phyloP scores from a whole-genome alignment of 2,888 invertebrate genomes.

The Dasypogon diadema region DNA sequence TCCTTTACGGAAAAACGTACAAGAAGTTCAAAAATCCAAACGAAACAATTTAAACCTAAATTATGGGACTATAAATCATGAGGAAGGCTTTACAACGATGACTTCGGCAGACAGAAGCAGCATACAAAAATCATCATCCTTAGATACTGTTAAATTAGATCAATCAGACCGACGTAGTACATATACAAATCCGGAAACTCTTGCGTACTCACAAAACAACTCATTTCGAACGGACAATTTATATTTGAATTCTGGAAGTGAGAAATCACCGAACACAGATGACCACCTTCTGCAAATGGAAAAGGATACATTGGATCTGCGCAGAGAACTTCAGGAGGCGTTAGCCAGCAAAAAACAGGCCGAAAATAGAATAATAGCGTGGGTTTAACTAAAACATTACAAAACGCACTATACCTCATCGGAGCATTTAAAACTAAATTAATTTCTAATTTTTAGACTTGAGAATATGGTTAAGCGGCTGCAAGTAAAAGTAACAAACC shows the following conservation, averaged over 20 bases:
- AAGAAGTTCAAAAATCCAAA: constrained; percentile 56
- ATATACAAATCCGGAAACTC: constrained; percentile 14
- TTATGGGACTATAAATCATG: constrained; percentile 66
- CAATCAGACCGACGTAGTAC: constrained; percentile 45
- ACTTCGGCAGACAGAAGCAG: constrained; percentile 21
- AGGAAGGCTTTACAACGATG: constrained; percentile 50
- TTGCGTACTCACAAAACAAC: neutral
- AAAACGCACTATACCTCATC: constrained; percentile 57
- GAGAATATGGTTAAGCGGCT: constrained; percentile 68
- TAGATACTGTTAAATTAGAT: constrained; percentile 50
- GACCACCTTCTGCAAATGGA: constrained; percentile 57
- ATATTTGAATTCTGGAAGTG: constrained; percentile 6
- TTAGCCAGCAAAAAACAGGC: constrained; percentile 67
- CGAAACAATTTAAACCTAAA: constrained; percentile 66
- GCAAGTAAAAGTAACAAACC: constrained; percentile 61
- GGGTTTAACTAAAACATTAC: constrained; percentile 64
- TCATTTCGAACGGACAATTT: constrained; percentile 18
- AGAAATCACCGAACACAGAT: constrained; percentile 9
- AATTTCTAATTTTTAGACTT: constrained; percentile 63
- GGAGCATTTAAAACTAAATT: constrained; percentile 49
- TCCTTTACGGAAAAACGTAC: constrained; percentile 53
- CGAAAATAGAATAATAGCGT: constrained; percentile 68
- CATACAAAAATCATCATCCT: constrained; percentile 44
- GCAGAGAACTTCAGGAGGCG: constrained; percentile 66
- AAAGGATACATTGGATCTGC: constrained; percentile 62